Evolutionary conservation across 37 sponge, comb jelly and placozoan genomes (phyloP), one percentile per base, ranked within the genome.

Genomic region (Bolinopsis microptera): DNA sequence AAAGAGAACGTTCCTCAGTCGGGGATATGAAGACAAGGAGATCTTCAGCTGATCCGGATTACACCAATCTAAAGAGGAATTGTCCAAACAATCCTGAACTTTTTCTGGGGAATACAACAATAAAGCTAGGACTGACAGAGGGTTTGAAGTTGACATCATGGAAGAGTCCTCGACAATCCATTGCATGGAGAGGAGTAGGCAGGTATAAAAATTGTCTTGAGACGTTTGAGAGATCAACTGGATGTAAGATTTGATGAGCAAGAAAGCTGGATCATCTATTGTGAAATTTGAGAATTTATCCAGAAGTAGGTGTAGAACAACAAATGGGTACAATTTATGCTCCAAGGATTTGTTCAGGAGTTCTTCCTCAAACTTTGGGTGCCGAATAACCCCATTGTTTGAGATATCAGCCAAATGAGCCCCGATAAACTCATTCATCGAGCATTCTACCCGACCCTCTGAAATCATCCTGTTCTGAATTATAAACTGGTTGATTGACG

Each of bases 351-450:
- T 38, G 13, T 27, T 27, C 30, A 86, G 30, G 28, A 86, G 61
- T 41, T 86, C 90, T 21, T 26, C n/a, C 2, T 33, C 36, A 86
- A 86, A 86, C 35, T 39, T n/a, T 3, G 61, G 61, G 1, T 39
- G 41, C 13, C 35, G 16, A 24, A 86, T 86, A 0, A 34, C 36
- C 26, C 28, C 90, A 1, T 24, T 35, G 24, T 86, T 26, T 8
- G 18, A n/a, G 0, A n/a, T 40, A 5, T 23, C n/a, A 0, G 34
- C 61, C 25, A 86, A n/a, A 38, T 39, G 26, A 3, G 90, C 90
- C 28, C 36, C 90, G 41, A 86, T 86, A 86, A 36, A 86, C 61
- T 86, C 90, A 0, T 86, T 25, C 90, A 86, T 39, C 0, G 61
- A 41, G 30, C 90, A 86, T 27, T 86, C 61, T 27, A 40, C 61